Evolutionary conservation across 1,140 invertebrate genomes (phyloP), one percentile per base, ranked within the genome.

Genomic region (Bicyclus anynana): DNA sequence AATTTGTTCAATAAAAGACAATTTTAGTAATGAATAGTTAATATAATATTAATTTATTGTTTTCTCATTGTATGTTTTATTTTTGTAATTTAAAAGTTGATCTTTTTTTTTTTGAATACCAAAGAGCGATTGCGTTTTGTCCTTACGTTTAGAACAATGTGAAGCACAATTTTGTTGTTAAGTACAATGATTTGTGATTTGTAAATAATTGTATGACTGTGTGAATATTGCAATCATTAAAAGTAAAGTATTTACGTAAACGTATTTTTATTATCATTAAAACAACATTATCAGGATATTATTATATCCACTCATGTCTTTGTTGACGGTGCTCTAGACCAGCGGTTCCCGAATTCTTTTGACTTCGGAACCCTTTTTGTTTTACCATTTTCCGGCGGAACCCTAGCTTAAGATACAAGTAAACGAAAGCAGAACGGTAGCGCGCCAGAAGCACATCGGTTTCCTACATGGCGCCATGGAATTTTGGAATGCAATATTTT

Each of bases 181-280:
- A 80, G 73, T 77, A 72, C 69, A 76, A 77, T 75, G 58, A 72
- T 80, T 82, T 82, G 75, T 77, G 72, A 74, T 71, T n/a, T 84
- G 84, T 87, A 87, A 81, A 83, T 83, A 87, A 63, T 72, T 60
- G 79, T 80, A 85, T 87, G 82, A 84, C 64, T 79, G 82, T 85
- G 82, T 87, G 82, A 81, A 84, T 84, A 87, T 80, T 82, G 75
- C 82, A 81, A 83, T 84, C 75, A 84, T 84, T 87, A 84, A 83
- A 46, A 61, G 53, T 61, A 61, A 61, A 87, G 69, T 87, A 87
- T 87, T 87, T 87, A 87, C 76, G 69, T 85, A 87, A 56, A 35
- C 21, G n/a, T n/a, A n/a, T n/a, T n/a, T 27, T 46, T 16, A 13
- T 37, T 10, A 58, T 27, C 38, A 53, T 67, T 53, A 47, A 52